A percentile compares a stretch with the other conserved stretches of the same genome.
Conservation (phyloP, 2,113 vertebrate genomes). For the Malurus melanocephalus region DNA sequence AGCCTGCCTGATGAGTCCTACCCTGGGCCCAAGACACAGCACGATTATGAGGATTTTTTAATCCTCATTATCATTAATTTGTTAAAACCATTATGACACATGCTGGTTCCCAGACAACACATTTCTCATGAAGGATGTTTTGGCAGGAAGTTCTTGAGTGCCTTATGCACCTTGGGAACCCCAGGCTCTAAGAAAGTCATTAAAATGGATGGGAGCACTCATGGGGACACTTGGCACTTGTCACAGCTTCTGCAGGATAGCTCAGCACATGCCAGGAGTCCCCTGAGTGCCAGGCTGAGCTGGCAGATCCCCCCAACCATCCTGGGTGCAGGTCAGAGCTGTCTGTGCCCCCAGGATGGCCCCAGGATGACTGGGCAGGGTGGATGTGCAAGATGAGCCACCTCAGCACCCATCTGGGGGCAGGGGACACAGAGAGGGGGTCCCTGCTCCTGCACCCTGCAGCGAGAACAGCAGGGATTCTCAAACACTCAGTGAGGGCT, state of each 20-base stretch:
- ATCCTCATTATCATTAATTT: slow-evolving; percentile 7
- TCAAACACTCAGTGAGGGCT: not conserved
- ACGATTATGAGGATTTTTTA: not conserved
- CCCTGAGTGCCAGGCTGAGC: accelerated
- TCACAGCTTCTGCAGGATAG: not conserved
- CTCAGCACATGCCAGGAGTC: not conserved
- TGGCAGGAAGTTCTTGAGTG: slow-evolving; percentile 8
- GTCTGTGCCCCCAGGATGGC: not conserved
- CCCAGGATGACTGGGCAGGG: not conserved
- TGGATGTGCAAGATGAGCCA: not conserved
- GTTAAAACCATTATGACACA: not conserved
- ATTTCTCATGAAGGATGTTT: not conserved
- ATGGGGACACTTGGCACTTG: not conserved
- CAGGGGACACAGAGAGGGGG: not conserved
- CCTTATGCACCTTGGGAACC: not conserved
- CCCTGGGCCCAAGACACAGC: not conserved
- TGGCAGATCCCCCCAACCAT: not conserved
- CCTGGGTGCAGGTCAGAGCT: not conserved
- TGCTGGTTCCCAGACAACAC: not conserved
- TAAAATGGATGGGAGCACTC: not conserved
- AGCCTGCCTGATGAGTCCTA: not conserved
- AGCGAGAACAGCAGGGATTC: not conserved
- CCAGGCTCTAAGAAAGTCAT: not conserved
- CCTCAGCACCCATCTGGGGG: not conserved
- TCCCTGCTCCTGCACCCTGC: not conserved